Base-by-base conservation (phyloP, 2,888 invertebrate genomes). In the Morpho helenor region DNA sequence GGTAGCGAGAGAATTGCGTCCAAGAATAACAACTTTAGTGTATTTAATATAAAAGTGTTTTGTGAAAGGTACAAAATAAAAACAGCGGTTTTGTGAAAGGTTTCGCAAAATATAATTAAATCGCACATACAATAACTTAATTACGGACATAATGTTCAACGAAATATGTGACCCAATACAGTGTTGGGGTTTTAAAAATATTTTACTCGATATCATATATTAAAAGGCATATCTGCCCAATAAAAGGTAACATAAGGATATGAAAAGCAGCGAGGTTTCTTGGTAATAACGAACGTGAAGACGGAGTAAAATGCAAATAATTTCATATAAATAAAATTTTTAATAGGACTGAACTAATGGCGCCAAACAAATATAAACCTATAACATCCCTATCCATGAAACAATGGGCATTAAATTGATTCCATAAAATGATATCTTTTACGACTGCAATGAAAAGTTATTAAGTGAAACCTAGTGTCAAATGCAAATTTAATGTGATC, bases 401-500 rank as follows among this genome's bases (percentile, higher is more conserved):
- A 84, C 86, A 86, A 87, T 84, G 71, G 81, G 62, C 75, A 71
- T 77, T 76, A 74, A 41, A 76, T 77, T 75, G 79, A 79, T 77
- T 81, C 78, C 76, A 81, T 82, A 77, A 71, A 73, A 68, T 66
- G 70, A 62, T 66, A 64, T 62, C 64, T 62, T 60, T 58, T 65
- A 60, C 52, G 68, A 63, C 54, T 57, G 57, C 59, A 59, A 52
- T 61, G 64, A 60, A 61, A 63, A 66, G 61, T 66, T 66, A 63
- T 65, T 65, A 63, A 64, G 63, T 60, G 62, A 65, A 64, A 63
- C 57, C 60, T 58, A 65, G 63, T 66, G 68, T 63, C 66, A 66
- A 71, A 86, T 87, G 87, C 80, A 86, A 87, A 87, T 85, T 76
- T 69, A 72, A 66, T 69, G 65, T 64, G 69, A 62, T 73, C 68